These are phyloP conservation scores for Nansenia antarctica DNA, from an alignment of 2,113 vertebrate genomes.

Conservation along the genomic window DNA sequence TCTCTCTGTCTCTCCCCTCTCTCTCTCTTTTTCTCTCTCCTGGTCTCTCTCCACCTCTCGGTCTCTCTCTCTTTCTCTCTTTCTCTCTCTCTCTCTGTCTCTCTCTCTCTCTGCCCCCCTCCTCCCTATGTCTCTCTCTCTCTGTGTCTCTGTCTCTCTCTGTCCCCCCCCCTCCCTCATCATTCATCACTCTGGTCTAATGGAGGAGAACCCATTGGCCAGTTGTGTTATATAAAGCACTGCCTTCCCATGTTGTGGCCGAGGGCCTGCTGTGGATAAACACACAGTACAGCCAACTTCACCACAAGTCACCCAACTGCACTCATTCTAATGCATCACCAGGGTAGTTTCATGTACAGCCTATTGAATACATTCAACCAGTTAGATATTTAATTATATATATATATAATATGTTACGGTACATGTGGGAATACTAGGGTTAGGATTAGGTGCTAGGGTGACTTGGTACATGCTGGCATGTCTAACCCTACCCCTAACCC, in stretches of 20 bases:
- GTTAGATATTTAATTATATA: no score
- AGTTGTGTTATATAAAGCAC: not conserved
- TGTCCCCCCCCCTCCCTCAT: slow-evolving; percentile 6
- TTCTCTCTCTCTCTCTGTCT: not conserved
- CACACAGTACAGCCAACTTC: slow-evolving; percentile 4
- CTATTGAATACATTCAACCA: no score
- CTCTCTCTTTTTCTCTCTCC: not conserved
- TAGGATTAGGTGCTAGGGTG: no score
- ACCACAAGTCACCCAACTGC: not conserved
- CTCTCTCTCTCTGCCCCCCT: not conserved
- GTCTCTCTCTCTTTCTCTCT: slow-evolving; percentile 18
- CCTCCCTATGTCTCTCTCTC: not conserved
- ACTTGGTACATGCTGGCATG: no score
- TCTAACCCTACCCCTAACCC: no score
- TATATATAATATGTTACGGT: no score
- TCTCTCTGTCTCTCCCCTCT: not conserved
- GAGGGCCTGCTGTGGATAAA: slow-evolving; percentile 25
- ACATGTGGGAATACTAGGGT: no score
- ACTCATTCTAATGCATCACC: slow-evolving; percentile 7
- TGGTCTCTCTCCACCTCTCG: no score
- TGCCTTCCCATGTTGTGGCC: slow-evolving; percentile 15
- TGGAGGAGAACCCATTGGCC: slow-evolving; percentile 9
- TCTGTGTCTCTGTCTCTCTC: not conserved
- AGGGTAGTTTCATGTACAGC: not conserved
- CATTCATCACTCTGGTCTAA: slow-evolving; percentile 14